These are phyloP conservation scores for Cercopithecus mitis DNA, from an alignment of 2,797 vertebrate species.

Conservation along the genomic window DNA sequence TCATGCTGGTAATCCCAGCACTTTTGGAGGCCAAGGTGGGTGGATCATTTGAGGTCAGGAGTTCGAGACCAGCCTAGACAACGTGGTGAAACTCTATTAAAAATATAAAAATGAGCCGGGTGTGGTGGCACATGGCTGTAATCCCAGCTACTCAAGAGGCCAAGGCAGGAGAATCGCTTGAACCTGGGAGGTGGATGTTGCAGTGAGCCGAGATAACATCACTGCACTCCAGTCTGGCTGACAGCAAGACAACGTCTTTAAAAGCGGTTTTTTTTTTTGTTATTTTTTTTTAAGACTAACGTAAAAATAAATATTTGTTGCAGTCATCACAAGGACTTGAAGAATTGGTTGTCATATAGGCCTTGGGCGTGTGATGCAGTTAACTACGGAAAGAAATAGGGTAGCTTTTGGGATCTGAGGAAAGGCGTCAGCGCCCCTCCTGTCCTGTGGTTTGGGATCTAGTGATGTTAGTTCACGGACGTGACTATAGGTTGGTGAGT, in stretches of 20 bases:
- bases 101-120: not conserved
- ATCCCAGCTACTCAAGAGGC: not conserved
- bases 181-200: not conserved
- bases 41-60: not conserved
- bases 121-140: not conserved
- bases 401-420: not conserved
- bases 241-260: not conserved
- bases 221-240: not conserved
- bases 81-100: not conserved
- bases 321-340: not conserved
- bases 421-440: rapidly evolving
- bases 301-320: not conserved
- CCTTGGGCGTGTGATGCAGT: rapidly evolving
- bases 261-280: no score
- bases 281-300: not conserved
- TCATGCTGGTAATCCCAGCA: not conserved
- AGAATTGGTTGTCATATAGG: not conserved
- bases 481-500: rapidly evolving
- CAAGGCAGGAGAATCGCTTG: not conserved
- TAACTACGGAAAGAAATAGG: not conserved
- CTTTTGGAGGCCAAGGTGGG: not conserved
- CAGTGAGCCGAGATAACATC: not conserved
- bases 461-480: not conserved
- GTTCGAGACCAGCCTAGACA: not conserved
- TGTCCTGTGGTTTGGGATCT: rapidly evolving